Evolutionary conservation across 2,797 vertebrate species (phyloP).

Genomic region (Phyllotis vaccarum): DNA sequence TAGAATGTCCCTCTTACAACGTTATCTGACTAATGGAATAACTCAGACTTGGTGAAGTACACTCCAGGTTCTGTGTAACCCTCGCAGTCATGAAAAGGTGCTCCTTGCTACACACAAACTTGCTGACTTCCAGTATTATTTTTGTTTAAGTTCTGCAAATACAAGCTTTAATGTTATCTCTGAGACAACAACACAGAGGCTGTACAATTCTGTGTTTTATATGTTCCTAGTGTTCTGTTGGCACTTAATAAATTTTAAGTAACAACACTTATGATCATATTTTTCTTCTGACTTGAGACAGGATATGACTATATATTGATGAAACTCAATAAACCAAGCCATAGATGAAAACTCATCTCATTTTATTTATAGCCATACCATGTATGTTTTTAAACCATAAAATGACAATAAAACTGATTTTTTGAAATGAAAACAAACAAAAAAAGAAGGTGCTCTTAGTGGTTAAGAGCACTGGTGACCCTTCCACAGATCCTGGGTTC

Average conservation of each 20-base stretch:
- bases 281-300: constrained; percentile 80
- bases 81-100: constrained; percentile 80
- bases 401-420: constrained; percentile 84
- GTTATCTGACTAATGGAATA: constrained; percentile 63
- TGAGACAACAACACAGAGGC: constrained; percentile 82
- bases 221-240: constrained; percentile 83
- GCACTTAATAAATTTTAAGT: constrained; percentile 84
- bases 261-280: too few species aligned
- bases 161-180: constrained; percentile 83
- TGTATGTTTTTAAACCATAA: constrained; percentile 82
- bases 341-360: constrained; percentile 74
- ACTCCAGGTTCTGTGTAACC: constrained; percentile 55
- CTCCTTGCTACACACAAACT: constrained; percentile 80
- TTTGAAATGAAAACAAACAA: constrained; percentile 69
- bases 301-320: constrained; percentile 83
- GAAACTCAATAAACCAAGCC: constrained; percentile 69
- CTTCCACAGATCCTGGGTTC: background rate
- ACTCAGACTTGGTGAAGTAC: background rate
- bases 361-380: constrained; percentile 83
- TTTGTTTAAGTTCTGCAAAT: constrained; percentile 83
- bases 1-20: constrained; percentile 57
- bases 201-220: constrained; percentile 84
- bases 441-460: too few species aligned
- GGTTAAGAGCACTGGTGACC: background rate
- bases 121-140: constrained; percentile 81